Evolutionary conservation across 2,113 vertebrate species (phyloP), one percentile per base, ranked within the genome.

Genomic region (Ceyx margarethae): DNA sequence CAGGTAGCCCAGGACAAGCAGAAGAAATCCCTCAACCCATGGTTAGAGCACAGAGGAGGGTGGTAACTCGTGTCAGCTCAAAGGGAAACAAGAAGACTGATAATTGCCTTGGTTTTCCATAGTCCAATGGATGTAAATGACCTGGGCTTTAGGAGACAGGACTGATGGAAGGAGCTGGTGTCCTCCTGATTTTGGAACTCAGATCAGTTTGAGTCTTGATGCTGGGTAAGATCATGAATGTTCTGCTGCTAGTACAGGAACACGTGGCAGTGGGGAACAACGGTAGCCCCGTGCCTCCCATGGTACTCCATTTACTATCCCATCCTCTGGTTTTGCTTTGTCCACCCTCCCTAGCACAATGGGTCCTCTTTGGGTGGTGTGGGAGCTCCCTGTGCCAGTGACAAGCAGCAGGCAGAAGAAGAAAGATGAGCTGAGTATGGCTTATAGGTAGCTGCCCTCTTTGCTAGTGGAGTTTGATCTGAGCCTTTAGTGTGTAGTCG

Each of bases 1-100:
- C 57, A 95, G 94, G 94, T 94, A 97, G 94, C 60, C 78, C 5
- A 26, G 93, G 83, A 75, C 83, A 96, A 92, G 94, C 58, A 29
- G 90, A 40, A 95, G 54, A 57, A 95, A 91, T 35, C 33, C 61
- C 40, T 87, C 71, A 75, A 9, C 40, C 17, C 57, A 16, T 2
- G 2, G 13, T 25, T 37, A n/a, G 37, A 54, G 40, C 35, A 69
- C 0, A 0, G 51, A 74, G 57, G 33, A 77, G 72, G 43, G 33
- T 7, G 51, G 31, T 28, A 54, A 25, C 66, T 94, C 35, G 33
- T 42, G 53, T 40, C 85, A 88, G 46, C 54, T 54, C 23, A 23
- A 58, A 68, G n/a, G 11, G 53, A 29, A 43, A 67, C 5, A 10
- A 19, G 56, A 84, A 33, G 13, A 37, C 28, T 54, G 17, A 5